These are phyloP conservation scores for Procambarus clarkii DNA, from an alignment of 1,140 invertebrate species.

Conservation along the genomic window DNA sequence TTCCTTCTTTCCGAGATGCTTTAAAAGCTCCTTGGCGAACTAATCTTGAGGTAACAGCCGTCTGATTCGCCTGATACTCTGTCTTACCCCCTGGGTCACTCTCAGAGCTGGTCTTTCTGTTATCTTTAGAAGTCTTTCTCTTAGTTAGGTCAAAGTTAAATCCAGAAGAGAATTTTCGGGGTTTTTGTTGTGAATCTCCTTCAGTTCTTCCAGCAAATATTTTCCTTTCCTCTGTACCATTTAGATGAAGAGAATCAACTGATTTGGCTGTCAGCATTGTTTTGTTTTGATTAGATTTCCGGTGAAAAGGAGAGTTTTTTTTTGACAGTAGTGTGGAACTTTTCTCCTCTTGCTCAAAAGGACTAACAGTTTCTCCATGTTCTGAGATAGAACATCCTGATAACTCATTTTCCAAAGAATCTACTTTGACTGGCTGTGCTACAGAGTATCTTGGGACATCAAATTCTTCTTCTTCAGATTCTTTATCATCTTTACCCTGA, in stretches of 20 bases:
- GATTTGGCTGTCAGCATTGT: not conserved
- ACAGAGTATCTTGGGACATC: not conserved
- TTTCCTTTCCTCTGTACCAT: not conserved
- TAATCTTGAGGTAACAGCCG: not conserved
- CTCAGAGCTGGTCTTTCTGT: slow-evolving; percentile 52
- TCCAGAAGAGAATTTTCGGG: not conserved
- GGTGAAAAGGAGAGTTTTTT: too few relatives aligned
- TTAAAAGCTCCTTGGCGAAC: slow-evolving; percentile 59
- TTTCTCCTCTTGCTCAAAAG: not conserved
- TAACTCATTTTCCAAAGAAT: not conserved
- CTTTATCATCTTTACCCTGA: slow-evolving; percentile 65
- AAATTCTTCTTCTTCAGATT: slow-evolving; percentile 36
- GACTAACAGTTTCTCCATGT: not conserved
- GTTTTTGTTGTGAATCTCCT: not conserved
- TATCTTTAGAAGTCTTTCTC: slow-evolving; percentile 46
- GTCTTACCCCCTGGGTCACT: slow-evolving; percentile 61
- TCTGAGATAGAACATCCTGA: not conserved
- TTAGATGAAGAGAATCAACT: not conserved
- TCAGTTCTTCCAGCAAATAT: not conserved
- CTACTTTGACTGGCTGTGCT: not conserved
- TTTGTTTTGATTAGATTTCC: not conserved
- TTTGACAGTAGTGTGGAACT: not conserved
- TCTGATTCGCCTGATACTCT: not conserved
- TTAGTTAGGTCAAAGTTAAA: slow-evolving; percentile 38
- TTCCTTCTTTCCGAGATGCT: not conserved